Evolutionary conservation across 2,113 vertebrate genomes (phyloP).

Genomic region (Pyrgilauda ruficollis): DNA sequence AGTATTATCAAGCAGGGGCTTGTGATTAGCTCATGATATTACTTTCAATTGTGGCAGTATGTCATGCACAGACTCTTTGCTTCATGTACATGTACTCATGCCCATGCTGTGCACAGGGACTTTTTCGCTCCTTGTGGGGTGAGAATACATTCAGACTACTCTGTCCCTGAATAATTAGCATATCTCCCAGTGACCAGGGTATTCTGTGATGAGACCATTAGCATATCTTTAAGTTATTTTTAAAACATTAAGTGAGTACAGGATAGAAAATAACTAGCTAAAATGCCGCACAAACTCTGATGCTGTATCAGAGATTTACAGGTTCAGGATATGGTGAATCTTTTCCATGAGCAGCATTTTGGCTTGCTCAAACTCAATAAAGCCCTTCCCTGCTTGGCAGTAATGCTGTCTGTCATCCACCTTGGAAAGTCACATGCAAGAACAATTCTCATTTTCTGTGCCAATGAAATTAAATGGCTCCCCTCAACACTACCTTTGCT

Average conservation of each 20-base stretch:
- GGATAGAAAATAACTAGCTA: not conserved
- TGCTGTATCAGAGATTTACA: not conserved
- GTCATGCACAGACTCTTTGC: not conserved
- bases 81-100: not conserved
- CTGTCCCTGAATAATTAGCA: not conserved
- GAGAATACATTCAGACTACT: not conserved
- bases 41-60: not conserved
- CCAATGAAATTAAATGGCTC: not conserved
- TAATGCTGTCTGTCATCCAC: not conserved
- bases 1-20: not conserved
- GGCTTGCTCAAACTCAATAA: not conserved
- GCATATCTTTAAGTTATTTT: not conserved
- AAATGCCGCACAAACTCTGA: not conserved
- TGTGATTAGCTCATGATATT: not conserved
- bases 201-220: not conserved
- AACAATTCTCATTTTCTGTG: not conserved
- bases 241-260: not conserved
- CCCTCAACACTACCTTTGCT: not conserved
- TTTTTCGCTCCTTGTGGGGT: rapidly evolving
- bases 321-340: not conserved
- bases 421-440: not conserved
- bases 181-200: not conserved
- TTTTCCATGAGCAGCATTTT: not conserved
- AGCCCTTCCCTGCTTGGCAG: not conserved
- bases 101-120: not conserved